Percentiles rank a stretch among this genome's conserved stretches.
These are phyloP conservation scores for Watsonalla cultraria DNA, from an alignment of 2,888 invertebrate species.

Conservation along the genomic window DNA sequence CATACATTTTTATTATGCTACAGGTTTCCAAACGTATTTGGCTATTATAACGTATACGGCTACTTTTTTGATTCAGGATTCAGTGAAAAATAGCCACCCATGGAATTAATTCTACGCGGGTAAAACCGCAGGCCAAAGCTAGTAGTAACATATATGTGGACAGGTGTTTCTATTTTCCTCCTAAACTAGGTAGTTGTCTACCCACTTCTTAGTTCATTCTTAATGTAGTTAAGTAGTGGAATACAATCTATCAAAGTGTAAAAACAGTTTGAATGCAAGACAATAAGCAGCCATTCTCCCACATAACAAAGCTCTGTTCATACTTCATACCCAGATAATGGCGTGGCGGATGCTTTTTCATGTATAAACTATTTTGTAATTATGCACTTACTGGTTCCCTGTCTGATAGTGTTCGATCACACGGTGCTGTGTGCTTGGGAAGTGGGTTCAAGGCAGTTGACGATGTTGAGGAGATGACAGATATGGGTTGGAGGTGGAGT, in stretches of 20 bases:
- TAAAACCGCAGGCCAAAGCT: too few species aligned
- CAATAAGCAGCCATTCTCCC: neutral
- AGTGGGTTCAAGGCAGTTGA: neutral
- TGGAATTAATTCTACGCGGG: too few species aligned
- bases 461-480: too few species aligned
- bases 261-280: neutral
- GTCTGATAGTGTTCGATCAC: neutral
- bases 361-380: too few species aligned
- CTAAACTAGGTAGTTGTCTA: neutral
- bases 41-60: too few species aligned
- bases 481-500: neutral
- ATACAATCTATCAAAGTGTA: neutral
- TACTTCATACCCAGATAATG: neutral
- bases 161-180: constrained; percentile 6
- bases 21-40: neutral
- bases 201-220: neutral
- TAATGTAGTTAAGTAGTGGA: neutral
- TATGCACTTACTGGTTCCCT: too few species aligned
- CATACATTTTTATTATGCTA: constrained; percentile 8
- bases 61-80: too few species aligned
- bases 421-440: neutral
- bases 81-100: too few species aligned
- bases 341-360: neutral
- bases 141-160: neutral
- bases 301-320: neutral